Evolutionary conservation across 2,113 vertebrate genomes (phyloP), one percentile per base, ranked within the genome.

Genomic region (Nycticebus coucang): DNA sequence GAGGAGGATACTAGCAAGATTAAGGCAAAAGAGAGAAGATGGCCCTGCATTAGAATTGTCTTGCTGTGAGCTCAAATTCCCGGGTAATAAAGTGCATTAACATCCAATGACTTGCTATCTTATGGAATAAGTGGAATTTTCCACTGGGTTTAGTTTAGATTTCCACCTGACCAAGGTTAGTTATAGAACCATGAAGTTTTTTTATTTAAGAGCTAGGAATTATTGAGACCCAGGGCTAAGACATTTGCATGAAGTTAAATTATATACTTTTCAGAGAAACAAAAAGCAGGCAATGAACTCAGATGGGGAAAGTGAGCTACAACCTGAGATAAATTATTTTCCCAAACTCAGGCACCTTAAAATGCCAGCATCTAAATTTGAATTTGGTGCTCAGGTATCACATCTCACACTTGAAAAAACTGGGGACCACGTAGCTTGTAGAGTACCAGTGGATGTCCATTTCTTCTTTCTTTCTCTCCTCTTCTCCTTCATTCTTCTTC

Each of bases 41-140:
- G 45, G 45, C 18, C 28, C 6, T 87, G 78, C 69, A 59, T 97
- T 92, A 74, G 90, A 85, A 88, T 22, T 33, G 7, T 30, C 85
- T 95, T 18, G 92, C 84, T 75, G 59, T 71, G 18, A 84, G 64
- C 53, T 53, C 66, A 87, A 83, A 89, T 91, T 89, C 74, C 45
- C 89, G 14, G 64, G 59, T 13, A 62, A 87, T 21, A 82, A 80
- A 81, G 2, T 77, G 7, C 37, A 68, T 68, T 87, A 79, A 50
- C 57, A 62, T 17, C 0, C 2, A 1, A 35, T 88, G 72, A 2
- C 15, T 93, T 93, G 22, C 18, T 77, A 88, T 71, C 77, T 81
- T 80, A 82, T 41, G 3, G n/a, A 92, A 90, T 69, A 84, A 80
- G 22, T 18, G n/a, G 41, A 60, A 2, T 74, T 92, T 80, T 80